phyloP scores from a whole-genome alignment of 2,888 invertebrate genomes.

The Diaprepes abbreviatus region DNA sequence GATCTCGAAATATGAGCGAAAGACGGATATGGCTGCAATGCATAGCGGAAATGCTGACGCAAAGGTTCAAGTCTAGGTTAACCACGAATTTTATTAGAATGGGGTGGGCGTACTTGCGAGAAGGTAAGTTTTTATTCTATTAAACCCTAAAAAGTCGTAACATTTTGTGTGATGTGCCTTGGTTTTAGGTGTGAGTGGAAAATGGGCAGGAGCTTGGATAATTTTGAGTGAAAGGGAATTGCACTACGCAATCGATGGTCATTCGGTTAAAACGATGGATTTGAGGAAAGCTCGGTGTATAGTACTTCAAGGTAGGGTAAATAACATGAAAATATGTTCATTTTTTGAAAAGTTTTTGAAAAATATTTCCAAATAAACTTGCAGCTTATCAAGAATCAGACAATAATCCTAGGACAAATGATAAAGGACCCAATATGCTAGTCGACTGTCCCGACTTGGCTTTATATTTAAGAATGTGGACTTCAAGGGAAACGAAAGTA shows the following conservation, averaged over 20 bases:
- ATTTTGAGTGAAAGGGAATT: conserved; percentile 78
- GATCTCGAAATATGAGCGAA: conserved; percentile 71
- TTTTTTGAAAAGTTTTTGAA: neutral
- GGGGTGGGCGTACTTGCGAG: conserved; percentile 84
- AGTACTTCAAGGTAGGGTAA: conserved; percentile 26
- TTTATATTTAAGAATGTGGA: conserved; percentile 80
- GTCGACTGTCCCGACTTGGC: conserved; percentile 79
- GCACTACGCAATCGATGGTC: conserved; percentile 72
- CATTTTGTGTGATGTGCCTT: too few species aligned
- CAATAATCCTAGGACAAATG: conserved; percentile 66
- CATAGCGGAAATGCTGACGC: conserved; percentile 80
- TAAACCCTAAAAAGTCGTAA: too few species aligned
- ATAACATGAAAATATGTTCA: too few species aligned
- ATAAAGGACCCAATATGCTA: conserved; percentile 76
- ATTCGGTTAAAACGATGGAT: conserved; percentile 76
- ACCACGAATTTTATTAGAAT: conserved; percentile 80
- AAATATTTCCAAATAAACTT: conserved; percentile 61
- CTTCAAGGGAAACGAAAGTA: conserved; percentile 78
- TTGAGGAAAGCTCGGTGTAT: conserved; percentile 85
- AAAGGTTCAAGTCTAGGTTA: conserved; percentile 77
- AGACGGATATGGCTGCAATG: conserved; percentile 83
- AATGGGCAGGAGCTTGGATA: conserved; percentile 87
- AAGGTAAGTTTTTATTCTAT: conserved; percentile 72
- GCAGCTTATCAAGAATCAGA: conserved; percentile 73
- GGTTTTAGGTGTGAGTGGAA: conserved; percentile 78